Base-by-base conservation (phyloP, 2,888 invertebrate genomes). In the Cryptus viduatorius region DNA sequence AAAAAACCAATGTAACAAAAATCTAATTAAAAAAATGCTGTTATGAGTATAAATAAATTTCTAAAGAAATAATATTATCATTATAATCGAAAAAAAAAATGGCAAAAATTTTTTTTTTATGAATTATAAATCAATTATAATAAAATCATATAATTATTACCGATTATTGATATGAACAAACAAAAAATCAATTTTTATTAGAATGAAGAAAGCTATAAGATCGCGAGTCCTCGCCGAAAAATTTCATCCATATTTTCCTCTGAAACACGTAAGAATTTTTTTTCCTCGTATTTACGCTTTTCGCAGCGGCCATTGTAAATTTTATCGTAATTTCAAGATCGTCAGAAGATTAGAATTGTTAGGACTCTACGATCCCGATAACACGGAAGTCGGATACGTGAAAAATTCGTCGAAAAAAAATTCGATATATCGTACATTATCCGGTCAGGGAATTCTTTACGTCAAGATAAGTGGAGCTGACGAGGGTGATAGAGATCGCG, bases 361-460 rank as follows among this genome's bases (percentile, higher is more conserved):
- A 75, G 61, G 75, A 59, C 7, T 84, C 73, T 84, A 79, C 78
- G 75, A 84, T 82, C 59, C 84, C 7, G 53, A 59, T 19, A 71
- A 73, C 48, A 71, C 72, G 4, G 42, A 79, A 44, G 78, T 82
- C 53, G 84, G 84, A 75, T 79, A 79, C 65, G 78, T 84, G 69
- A 61, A 71, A 50, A 65, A 79, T 75, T 69, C 46, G 56, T 10
- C 44, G 29, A 16, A 16, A 29, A 48, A 24, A 37, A 81, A 84
- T 4, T 12, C 73, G 48, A 79, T 75, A 48, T 75, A 82, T 29
- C 78, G 78, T 42, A 84, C 81, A 16, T 31, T 44, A 5, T 82
- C 82, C 50, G 84, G 84, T 56, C 84, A 84, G 65, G 81, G 81
- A 0, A 84, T 84, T 79, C 65, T 79, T 71, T 84, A 84, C 59